Conservation (phyloP, 2,113 vertebrate genomes). For the Psilopsiagon aymara region DNA sequence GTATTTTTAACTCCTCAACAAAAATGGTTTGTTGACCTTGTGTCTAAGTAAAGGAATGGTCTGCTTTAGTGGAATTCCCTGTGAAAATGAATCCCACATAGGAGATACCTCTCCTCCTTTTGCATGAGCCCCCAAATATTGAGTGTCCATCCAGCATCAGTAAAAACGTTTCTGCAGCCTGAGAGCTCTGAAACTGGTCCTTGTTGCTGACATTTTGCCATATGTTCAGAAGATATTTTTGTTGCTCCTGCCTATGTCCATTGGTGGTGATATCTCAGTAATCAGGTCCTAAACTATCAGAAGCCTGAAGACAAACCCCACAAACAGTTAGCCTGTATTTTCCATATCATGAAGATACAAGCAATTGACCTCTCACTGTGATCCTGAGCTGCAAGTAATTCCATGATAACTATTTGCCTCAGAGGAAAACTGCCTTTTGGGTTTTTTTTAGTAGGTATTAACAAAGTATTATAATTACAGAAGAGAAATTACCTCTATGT, state of each 20-base stretch:
- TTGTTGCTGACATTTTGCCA: background rate
- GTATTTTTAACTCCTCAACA: background rate
- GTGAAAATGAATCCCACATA: background rate
- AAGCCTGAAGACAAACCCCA: background rate
- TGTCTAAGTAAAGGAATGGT: background rate
- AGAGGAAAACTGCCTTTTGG: background rate
- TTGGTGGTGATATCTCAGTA: background rate
- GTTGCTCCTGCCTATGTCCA: background rate
- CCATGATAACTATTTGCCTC: background rate
- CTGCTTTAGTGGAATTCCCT: background rate
- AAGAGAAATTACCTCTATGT: background rate
- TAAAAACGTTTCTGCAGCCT: background rate
- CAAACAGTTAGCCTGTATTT: background rate
- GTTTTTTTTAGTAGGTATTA: background rate
- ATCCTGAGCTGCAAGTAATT: background rate
- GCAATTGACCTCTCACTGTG: background rate
- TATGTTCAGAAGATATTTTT: background rate
- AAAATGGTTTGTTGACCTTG: background rate
- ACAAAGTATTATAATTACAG: background rate
- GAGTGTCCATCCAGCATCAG: background rate
- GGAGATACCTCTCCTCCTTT: background rate
- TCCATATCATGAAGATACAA: background rate
- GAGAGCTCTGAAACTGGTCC: background rate
- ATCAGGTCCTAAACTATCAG: background rate
- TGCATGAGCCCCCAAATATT: background rate